A percentile compares a stretch with the other conserved stretches of the same genome.
phyloP scores from a whole-genome alignment of 2,113 vertebrate species.

The Pithys albifrons region DNA sequence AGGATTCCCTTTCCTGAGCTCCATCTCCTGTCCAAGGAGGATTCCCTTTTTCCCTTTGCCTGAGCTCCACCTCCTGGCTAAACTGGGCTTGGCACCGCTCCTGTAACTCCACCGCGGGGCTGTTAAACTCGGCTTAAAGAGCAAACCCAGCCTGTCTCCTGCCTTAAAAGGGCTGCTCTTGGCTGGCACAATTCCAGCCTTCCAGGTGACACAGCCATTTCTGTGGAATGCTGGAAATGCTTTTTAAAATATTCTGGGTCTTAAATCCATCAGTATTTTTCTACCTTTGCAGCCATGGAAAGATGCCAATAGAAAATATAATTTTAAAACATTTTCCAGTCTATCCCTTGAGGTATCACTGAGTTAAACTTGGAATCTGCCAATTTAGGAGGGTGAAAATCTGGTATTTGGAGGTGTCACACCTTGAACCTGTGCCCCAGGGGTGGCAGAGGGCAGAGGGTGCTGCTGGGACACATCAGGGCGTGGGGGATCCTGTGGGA shows the following conservation, averaged over 20 bases:
- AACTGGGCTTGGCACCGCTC: constrained; percentile 46
- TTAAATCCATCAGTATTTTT: background rate
- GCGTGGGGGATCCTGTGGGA: background rate
- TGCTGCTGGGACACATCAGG: background rate
- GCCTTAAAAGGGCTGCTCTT: rapidly evolving
- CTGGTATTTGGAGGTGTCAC: background rate
- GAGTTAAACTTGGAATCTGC: background rate
- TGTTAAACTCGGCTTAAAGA: background rate
- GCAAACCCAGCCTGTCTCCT: background rate
- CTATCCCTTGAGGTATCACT: background rate
- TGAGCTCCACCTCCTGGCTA: constrained; percentile 50
- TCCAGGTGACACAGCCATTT: background rate
- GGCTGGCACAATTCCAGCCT: background rate
- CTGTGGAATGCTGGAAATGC: background rate
- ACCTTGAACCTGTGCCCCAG: no score
- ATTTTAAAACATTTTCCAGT: background rate
- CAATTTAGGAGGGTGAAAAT: background rate
- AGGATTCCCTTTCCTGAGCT: no score
- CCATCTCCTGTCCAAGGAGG: no score
- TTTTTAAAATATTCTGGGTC: background rate
- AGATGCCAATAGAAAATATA: background rate
- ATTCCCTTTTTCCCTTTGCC: no score
- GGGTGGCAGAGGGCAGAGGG: background rate
- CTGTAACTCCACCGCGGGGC: no score
- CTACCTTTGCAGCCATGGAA: background rate